A percentile compares a stretch with the other conserved stretches of the same genome.
phyloP scores from a whole-genome alignment of 2,888 invertebrate species.

The Ophion ventricosus region DNA sequence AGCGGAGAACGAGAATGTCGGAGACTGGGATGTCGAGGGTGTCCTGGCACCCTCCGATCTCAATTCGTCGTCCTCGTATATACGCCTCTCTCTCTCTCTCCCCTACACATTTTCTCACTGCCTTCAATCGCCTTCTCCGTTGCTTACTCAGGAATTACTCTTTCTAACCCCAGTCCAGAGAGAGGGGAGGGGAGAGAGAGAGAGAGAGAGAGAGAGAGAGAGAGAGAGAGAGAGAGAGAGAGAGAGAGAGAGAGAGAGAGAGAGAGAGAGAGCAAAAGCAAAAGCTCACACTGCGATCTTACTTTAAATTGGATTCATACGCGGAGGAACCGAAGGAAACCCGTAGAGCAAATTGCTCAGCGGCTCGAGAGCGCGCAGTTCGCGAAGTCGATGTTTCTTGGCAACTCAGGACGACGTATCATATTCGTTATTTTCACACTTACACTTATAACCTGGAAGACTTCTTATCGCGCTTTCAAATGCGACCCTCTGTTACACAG shows the following conservation, averaged over 20 bases:
- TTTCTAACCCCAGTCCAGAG: constrained; percentile 61
- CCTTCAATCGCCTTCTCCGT: constrained; percentile 33
- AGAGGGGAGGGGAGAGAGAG: neutral
- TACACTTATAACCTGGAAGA: neutral
- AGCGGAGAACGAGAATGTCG: constrained; percentile 40
- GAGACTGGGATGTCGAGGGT: constrained; percentile 17
- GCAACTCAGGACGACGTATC: neutral
- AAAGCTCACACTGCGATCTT: constrained; percentile 66
- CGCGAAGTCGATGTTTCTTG: constrained; percentile 38
- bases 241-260: neutral
- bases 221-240: neutral
- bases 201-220: neutral
- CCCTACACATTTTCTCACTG: neutral
- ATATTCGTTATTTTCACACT: neutral
- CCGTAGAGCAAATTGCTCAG: constrained; percentile 70
- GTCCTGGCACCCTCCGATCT: constrained; percentile 42
- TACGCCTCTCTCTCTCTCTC: constrained; percentile 23
- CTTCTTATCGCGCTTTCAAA: neutral
- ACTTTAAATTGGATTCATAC: constrained; percentile 76
- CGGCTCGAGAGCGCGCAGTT: constrained; percentile 71
- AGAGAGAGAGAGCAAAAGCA: neutral
- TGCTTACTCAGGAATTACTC: constrained; percentile 63
- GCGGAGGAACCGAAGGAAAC: constrained; percentile 68
- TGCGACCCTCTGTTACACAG: neutral
- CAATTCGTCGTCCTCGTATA: constrained; percentile 41